Conservation (phyloP, 2,113 vertebrate species). For the Riparia riparia region DNA sequence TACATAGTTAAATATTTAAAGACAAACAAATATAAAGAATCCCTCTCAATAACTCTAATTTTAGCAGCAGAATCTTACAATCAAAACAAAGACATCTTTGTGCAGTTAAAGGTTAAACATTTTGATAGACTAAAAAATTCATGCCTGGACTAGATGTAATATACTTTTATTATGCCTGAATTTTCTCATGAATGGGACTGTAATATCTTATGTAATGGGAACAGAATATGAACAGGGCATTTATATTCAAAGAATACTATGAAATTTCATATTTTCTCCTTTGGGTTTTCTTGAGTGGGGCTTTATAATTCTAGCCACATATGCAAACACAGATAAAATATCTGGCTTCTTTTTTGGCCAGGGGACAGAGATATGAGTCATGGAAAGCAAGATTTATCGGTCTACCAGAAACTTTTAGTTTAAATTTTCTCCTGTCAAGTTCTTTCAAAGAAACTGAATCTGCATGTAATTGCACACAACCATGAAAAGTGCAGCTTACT, state of each 20-base stretch:
- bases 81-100: neutral
- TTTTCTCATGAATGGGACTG: slow-evolving; percentile 10
- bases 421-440: slow-evolving; percentile 59
- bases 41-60: neutral
- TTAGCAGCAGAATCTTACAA: neutral
- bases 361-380: slow-evolving; percentile 36
- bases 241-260: neutral
- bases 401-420: slow-evolving; percentile 40
- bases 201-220: neutral
- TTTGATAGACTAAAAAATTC: neutral
- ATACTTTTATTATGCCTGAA: neutral
- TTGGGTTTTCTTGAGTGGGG: neutral
- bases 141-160: neutral
- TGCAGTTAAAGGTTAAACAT: neutral
- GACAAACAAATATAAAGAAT: neutral
- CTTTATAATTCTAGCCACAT: neutral
- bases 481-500: neutral
- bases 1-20: neutral
- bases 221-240: neutral
- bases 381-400: slow-evolving; percentile 47
- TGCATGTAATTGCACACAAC: slow-evolving; percentile 26
- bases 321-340: slow-evolving; percentile 8
- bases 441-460: slow-evolving; percentile 40
- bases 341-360: slow-evolving; percentile 19
- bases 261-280: neutral